Evolutionary conservation across 2,113 vertebrate species (phyloP), one percentile per base, ranked within the genome.

Genomic region (Xiphophorus hellerii): DNA sequence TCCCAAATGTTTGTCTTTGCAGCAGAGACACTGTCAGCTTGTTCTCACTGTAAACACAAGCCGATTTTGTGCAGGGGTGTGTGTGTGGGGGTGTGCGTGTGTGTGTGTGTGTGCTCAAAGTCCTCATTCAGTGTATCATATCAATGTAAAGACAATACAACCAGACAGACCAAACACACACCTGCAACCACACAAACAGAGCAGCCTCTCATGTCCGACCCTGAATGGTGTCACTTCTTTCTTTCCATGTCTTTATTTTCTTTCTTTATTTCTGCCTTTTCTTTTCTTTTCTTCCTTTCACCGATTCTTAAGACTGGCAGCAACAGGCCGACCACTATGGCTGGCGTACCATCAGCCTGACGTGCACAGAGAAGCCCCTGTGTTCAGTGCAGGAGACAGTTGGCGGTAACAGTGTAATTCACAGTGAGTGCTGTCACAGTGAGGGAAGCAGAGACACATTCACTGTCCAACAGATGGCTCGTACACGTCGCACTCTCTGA

Each of bases 391-490:
- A 86, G 62, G 78, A 82, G 87, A 81, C 89, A 87, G 87, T 90
- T 87, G 90, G 84, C 35, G 58, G 66, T 79, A 81, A 80, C 85
- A 73, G 86, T 89, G 84, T 83, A 87, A 87, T 80, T 89, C 87
- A 85, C 88, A 88, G 85, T 72, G 82, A 83, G 82, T 76, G 81
- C 81, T 82, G 89, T 84, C 80, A 82, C 84, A 90, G 84, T 75
- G 77, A 87, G 90, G 78, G 73, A 66, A 88, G 89, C 89, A 88
- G 88, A 88, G 86, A 30, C 89, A 88, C 89, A 88, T 85, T 90
- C 88, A 84, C 84, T 89, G 88, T 84, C 66, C 27, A 85, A 85
- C 89, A 92, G 89, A 91, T 91, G 91, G 88, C 83, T 84, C 66
- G 66, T 84, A 71, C 83, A 88, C 4, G 82, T 87, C 80, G 84